Evolutionary conservation across 2,888 invertebrate species (phyloP).

Genomic region (Lithophane semibrunnea): DNA sequence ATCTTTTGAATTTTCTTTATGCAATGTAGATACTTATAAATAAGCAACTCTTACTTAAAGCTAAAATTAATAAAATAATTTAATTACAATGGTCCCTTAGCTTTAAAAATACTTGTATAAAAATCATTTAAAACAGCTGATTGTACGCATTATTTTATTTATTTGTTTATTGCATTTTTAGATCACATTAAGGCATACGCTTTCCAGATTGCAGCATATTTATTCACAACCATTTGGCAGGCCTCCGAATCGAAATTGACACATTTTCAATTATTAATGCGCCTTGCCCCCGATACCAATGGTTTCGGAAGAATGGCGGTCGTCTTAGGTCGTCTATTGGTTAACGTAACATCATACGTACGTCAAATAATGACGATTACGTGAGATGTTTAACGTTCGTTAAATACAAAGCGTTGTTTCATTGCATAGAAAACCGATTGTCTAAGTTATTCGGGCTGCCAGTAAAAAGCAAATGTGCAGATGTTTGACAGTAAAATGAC

Average conservation of each 20-base stretch:
- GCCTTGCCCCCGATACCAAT: too few relatives aligned
- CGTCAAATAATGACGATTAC: too few relatives aligned
- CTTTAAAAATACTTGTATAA: conserved; percentile 24
- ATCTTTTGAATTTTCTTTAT: conserved; percentile 1
- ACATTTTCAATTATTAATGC: too few relatives aligned
- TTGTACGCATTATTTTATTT: background rate
- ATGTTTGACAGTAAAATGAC: too few relatives aligned
- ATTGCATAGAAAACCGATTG: too few relatives aligned
- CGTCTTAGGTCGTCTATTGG: too few relatives aligned
- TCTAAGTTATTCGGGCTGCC: too few relatives aligned
- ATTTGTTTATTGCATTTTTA: conserved; percentile 13
- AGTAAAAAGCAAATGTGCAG: too few relatives aligned
- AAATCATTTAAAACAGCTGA: background rate
- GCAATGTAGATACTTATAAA: conserved; percentile 37
- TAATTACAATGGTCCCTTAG: conserved; percentile 52
- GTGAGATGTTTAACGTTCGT: too few relatives aligned
- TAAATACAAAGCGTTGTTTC: too few relatives aligned
- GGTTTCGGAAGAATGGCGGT: too few relatives aligned
- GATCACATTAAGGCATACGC: background rate
- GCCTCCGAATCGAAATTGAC: background rate
- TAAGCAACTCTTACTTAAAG: conserved; percentile 56
- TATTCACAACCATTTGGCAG: background rate
- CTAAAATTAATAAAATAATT: conserved; percentile 50
- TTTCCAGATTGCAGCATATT: background rate
- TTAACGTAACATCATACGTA: too few relatives aligned